Evolutionary conservation across 2,888 invertebrate species (phyloP).

Genomic region (Anaspis maculata): DNA sequence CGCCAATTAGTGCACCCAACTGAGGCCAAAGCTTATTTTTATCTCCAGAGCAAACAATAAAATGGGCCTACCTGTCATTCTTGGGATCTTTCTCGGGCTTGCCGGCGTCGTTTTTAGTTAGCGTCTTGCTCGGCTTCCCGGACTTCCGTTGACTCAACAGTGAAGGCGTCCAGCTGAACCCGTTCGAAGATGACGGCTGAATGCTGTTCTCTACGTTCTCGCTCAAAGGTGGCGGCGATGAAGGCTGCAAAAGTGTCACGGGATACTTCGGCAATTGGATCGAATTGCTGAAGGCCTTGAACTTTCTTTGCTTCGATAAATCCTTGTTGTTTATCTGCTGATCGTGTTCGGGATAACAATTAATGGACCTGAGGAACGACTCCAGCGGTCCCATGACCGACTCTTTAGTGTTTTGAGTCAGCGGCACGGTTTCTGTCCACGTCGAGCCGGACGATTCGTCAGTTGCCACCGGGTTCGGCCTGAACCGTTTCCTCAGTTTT

Average conservation of each 20-base stretch:
- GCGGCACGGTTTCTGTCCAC: constrained; percentile 32
- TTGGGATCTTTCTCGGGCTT: constrained; percentile 36
- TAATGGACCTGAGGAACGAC: constrained; percentile 36
- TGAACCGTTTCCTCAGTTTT: constrained; percentile 26
- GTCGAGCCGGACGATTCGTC: constrained; percentile 12
- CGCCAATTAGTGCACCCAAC: too few relatives aligned
- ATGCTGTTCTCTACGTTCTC: constrained; percentile 23
- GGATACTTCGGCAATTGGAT: constrained; percentile 8
- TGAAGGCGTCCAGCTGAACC: constrained; percentile 40
- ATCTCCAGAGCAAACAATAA: too few relatives aligned
- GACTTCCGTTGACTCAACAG: constrained; percentile 31
- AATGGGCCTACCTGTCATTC: constrained; percentile 14
- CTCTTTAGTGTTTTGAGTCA: constrained; percentile 28
- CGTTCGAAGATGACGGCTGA: constrained; percentile 26
- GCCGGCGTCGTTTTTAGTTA: constrained; percentile 25
- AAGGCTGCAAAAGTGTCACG: constrained; percentile 11
- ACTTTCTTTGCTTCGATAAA: constrained; percentile 17
- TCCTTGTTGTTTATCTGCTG: constrained; percentile 23
- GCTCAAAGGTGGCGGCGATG: constrained; percentile 28
- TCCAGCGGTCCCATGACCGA: constrained; percentile 38
- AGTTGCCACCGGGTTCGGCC: constrained; percentile 8
- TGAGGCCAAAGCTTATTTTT: constrained; percentile 20
- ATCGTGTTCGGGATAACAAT: constrained; percentile 37
- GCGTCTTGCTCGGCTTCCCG: constrained; percentile 24
- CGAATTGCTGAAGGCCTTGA: constrained; percentile 13